Evolutionary conservation across 2,888 invertebrate species (phyloP), one percentile per base, ranked within the genome.

Genomic region (Coremacera marginata): DNA sequence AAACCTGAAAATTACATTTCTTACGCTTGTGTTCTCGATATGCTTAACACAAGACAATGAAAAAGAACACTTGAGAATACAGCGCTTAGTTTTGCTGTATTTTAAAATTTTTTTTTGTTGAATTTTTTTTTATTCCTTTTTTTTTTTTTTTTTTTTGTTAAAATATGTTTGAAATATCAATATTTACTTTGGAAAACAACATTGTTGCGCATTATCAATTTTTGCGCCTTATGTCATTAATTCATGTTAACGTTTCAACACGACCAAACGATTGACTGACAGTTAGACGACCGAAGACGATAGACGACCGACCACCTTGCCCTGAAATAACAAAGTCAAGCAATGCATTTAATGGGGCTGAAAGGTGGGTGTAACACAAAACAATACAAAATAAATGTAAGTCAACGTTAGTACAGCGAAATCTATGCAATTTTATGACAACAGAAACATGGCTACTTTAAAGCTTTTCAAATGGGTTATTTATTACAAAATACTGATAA

Each of bases 41-140:
- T 27, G 44, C 4, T 44, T 44, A 5, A 25, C n/a, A 31, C 31
- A 31, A 70, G 70, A 70, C 27, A 70, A 70, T 31, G 14, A 67
- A n/a, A 67, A n/a, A 19, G 3, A 67, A 67, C 67, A 67, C 67
- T 67, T 67, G 67, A 67, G 44, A 67, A 67, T 22, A 67, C 67
- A 67, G 16, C 16, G 27, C 11, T 31, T 27, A 31, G 63, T n/a
- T 34, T 34, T 19, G 14, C 9, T 27, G 22, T 68, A 51, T 14
- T 68, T 68, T 7, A n/a, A 49, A 44, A 14, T 49, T 62, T 22
- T 62, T 27, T 63, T 16, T 34, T 31, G 34, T 34, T 34, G 0
- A 62, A 5, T 16, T 25, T 62, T 62, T 62, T 62, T 9, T 62
- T 62, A 16, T 37, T 60, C n/a, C n/a, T 5, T 27, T 62, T 27